Evolutionary conservation across 2,888 invertebrate genomes (phyloP).

Genomic region (Griposia aprilina): DNA sequence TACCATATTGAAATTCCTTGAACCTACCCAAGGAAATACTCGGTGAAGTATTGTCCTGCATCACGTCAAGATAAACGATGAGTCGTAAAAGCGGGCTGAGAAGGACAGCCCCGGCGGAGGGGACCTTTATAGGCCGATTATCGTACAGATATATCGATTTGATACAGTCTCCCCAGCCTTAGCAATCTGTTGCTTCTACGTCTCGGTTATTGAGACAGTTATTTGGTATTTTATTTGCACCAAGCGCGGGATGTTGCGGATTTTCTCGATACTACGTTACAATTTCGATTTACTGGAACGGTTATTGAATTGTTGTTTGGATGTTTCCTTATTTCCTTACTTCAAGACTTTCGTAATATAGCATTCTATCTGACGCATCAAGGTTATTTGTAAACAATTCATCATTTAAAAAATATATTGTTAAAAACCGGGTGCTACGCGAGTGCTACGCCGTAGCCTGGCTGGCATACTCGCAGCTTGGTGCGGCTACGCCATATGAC

Average conservation of each 20-base stretch:
- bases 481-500: constrained; percentile 12
- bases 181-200: constrained; percentile 70
- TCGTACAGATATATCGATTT: constrained; percentile 66
- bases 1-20: neutral
- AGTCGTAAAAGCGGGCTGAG: constrained; percentile 58
- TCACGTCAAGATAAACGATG: constrained; percentile 76
- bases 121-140: constrained; percentile 76
- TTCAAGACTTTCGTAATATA: neutral
- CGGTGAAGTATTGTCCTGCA: constrained; percentile 43
- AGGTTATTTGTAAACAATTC: neutral
- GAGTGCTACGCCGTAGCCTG: constrained; percentile 47
- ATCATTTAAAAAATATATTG: neutral
- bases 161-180: constrained; percentile 40
- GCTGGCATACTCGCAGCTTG: too few relatives aligned
- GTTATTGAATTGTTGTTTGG: constrained; percentile 66
- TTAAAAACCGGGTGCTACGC: constrained; percentile 2
- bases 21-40: neutral
- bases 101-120: constrained; percentile 46
- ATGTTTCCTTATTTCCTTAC: constrained; percentile 24
- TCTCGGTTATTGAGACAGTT: constrained; percentile 75
- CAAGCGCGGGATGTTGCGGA: constrained; percentile 59
- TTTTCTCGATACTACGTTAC: constrained; percentile 59
- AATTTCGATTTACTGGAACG: constrained; percentile 65
- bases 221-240: constrained; percentile 75
- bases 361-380: neutral